Conservation (phyloP, 1,140 invertebrate species). For the Tetramorium alpestre region DNA sequence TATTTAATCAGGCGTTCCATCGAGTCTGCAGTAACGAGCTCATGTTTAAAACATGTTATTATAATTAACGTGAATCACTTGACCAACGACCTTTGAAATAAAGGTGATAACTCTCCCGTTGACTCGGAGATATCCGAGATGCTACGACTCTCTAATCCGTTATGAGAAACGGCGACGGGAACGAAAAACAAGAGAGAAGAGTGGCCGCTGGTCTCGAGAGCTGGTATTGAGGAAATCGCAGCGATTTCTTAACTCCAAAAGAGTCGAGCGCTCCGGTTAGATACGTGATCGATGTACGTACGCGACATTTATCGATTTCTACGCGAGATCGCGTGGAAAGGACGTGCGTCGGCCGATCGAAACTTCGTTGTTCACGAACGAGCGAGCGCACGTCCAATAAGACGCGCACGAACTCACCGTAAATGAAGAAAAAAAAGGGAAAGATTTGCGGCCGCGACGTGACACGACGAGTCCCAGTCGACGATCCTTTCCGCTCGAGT, state of each 20-base stretch:
- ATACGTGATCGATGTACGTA: conserved; percentile 70
- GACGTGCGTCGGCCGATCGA: conserved; percentile 63
- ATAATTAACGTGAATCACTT: not conserved
- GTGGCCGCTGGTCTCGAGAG: conserved; percentile 22
- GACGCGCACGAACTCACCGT: conserved; percentile 18
- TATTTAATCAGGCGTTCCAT: conserved; percentile 1
- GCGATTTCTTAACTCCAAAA: conserved; percentile 72
- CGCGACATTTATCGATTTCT: conserved; percentile 72
- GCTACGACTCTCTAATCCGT: conserved; percentile 18
- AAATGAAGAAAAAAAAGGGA: conserved; percentile 11
- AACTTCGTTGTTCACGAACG: conserved; percentile 41
- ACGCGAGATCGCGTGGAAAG: conserved; percentile 62
- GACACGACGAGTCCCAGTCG: conserved; percentile 20
- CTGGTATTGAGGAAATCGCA: conserved; percentile 47
- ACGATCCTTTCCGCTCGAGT: conserved; percentile 25
- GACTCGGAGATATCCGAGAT: not conserved
- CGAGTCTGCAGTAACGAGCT: not conserved
- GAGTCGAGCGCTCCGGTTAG: conserved; percentile 67
- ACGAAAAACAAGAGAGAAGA: conserved; percentile 16
- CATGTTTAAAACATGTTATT: conserved; percentile 32
- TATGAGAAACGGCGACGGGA: conserved; percentile 62
- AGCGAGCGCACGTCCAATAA: not conserved
- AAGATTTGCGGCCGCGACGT: conserved; percentile 46
- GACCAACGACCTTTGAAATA: conserved; percentile 45
- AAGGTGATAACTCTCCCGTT: not conserved